Evolutionary conservation across 2,797 vertebrate species (phyloP).

Genomic region (Gobio occitaniae): DNA sequence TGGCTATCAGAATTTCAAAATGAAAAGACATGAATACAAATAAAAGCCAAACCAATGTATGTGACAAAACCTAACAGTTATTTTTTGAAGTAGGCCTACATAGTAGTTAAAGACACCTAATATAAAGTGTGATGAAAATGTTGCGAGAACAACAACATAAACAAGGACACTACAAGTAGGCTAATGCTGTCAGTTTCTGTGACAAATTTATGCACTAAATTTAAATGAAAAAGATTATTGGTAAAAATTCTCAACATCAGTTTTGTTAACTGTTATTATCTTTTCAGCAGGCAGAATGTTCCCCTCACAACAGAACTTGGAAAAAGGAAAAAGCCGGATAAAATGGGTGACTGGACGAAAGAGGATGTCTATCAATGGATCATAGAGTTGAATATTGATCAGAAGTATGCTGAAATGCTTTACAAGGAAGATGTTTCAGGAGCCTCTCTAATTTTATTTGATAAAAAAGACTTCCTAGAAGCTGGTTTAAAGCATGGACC

Average conservation of each 20-base stretch:
- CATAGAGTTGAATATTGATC: slow-evolving; percentile 39
- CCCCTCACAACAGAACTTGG: not conserved
- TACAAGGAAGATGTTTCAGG: slow-evolving; percentile 64
- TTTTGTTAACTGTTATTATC: not conserved
- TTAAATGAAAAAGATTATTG: not conserved
- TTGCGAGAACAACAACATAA: no score
- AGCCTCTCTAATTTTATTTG: slow-evolving; percentile 60
- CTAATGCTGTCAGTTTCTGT: not conserved
- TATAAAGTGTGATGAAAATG: no score
- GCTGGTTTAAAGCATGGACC: slow-evolving; percentile 60
- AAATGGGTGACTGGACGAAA: slow-evolving; percentile 66
- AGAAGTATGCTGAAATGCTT: slow-evolving; percentile 55
- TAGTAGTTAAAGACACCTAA: no score
- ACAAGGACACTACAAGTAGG: no score
- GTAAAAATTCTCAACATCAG: not conserved
- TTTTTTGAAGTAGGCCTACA: no score
- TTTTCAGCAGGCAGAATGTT: slow-evolving; percentile 1
- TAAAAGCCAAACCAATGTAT: no score
- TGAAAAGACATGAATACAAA: no score
- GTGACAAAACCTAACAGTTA: no score
- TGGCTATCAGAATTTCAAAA: no score
- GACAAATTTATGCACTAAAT: not conserved
- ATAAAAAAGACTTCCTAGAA: slow-evolving; percentile 64
- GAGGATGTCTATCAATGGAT: slow-evolving; percentile 65
- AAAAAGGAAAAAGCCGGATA: not conserved